These are phyloP conservation scores for Propithecus perrieri DNA, from an alignment of 2,797 vertebrate genomes.

Conservation along the genomic window DNA sequence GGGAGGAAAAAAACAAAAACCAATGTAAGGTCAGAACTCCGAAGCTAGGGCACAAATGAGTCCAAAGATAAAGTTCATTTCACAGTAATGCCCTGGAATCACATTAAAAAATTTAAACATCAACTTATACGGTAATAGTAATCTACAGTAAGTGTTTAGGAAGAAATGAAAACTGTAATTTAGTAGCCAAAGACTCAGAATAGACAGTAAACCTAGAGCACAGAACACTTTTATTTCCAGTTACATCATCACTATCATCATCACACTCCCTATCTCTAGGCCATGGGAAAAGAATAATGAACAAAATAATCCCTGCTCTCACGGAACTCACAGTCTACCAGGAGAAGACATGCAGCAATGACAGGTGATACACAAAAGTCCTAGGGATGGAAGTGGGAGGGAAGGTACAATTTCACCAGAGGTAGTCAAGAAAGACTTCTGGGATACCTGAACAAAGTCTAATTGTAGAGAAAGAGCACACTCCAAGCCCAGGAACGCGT, in stretches of 20 bases:
- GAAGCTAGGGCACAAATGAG: background rate
- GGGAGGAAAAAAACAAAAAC: background rate
- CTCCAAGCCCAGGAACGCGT: background rate
- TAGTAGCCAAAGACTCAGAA: background rate
- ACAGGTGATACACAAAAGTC: background rate
- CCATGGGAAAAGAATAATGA: background rate
- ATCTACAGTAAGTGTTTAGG: background rate
- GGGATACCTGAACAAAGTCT: background rate
- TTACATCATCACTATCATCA: background rate
- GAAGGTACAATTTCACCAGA: background rate
- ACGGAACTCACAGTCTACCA: rapidly evolving
- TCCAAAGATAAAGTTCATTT: background rate
- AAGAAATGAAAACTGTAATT: background rate
- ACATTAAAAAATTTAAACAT: background rate
- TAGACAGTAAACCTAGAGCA: background rate
- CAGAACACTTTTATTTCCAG: background rate
- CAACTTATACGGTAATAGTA: background rate
- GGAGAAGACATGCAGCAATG: background rate
- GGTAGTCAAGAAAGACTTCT: background rate
- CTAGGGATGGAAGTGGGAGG: background rate
- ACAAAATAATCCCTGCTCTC: background rate
- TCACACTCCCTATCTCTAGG: background rate
- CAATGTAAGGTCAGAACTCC: background rate
- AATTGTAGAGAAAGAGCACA: background rate
- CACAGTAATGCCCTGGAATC: background rate